Evolutionary conservation across 2,888 invertebrate genomes (phyloP), one percentile per base, ranked within the genome.

Genomic region (Oscheius sp.): DNA sequence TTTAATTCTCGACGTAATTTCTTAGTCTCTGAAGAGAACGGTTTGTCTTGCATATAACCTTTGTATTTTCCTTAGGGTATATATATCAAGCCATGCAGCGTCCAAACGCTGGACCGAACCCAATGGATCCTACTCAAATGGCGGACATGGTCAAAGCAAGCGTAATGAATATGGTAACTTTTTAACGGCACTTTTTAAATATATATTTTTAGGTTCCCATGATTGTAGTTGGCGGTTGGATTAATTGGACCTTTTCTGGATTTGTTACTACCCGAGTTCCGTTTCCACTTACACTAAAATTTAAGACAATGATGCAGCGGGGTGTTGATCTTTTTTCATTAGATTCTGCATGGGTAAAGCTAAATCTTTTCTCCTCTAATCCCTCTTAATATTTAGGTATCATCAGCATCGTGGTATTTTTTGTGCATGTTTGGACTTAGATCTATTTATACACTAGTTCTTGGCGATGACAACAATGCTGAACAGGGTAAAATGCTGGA

Each of bases 161-260:
- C 88, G 91, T 97, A 27, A 95, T 97, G 3, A 98, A 98, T 89
- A 96, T 98, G 20, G 89, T 98, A 29, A 63, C 20, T 20, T 42
- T 37, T 12, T 8, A 58, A 37, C 3, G 39, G 20, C n/a, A n/a
- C n/a, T n/a, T n/a, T n/a, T n/a, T n/a, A n/a, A n/a, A n/a, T n/a
- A 34, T 15, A 4, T 1, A 12, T 39, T 48, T 69, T 37, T 61
- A 79, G 79, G 74, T 80, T 42, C 79, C 81, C 23, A 98, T 97
- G 96, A 94, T 99, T 76, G 92, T 98, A 3, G 97, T 98, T 81
- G 98, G 97, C 84, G 98, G 95, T 12, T 99, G 98, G 97, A 98
- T 99, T 84, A 99, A 98, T 88, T 99, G 97, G 97, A 97, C 97
- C 91, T 98, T 99, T 88, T 97, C 96, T 52, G 98, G 98, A 64